Conservation (phyloP, 1,140 invertebrate species). For the Portunus trituberculatus region DNA sequence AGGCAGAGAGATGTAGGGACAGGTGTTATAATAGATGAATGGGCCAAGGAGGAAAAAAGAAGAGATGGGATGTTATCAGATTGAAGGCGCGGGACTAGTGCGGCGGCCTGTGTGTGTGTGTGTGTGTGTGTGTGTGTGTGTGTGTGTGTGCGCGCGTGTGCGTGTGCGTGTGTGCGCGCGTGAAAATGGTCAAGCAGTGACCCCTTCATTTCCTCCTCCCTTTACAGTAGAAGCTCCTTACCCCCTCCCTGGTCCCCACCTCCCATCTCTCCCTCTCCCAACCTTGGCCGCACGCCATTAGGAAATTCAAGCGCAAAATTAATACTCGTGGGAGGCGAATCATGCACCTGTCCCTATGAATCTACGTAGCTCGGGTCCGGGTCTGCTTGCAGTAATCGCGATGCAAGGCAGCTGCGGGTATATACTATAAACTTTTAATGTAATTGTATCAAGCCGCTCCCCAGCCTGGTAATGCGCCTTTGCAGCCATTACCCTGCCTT, state of each 20-base stretch:
- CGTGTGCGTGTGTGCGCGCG: too few species aligned
- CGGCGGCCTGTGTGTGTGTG: too few species aligned
- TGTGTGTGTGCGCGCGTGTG: too few species aligned
- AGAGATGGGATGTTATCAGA: background rate
- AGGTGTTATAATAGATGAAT: conserved; percentile 24
- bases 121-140: too few species aligned
- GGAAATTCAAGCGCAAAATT: conserved; percentile 2
- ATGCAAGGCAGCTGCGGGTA: background rate
- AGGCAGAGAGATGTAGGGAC: background rate
- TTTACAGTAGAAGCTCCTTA: too few species aligned
- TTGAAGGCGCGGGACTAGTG: too few species aligned
- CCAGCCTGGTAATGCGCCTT: background rate
- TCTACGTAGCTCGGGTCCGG: background rate
- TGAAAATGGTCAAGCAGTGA: too few species aligned
- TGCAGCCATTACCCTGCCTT: background rate
- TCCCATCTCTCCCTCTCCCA: too few species aligned
- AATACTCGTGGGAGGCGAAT: conserved; percentile 10
- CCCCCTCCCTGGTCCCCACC: too few species aligned
- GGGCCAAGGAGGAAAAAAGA: background rate
- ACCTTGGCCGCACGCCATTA: background rate
- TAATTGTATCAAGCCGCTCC: conserved; percentile 12
- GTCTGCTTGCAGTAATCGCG: background rate
- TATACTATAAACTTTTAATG: conserved; percentile 5
- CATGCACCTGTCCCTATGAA: conserved; percentile 8
- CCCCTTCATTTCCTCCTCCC: too few species aligned